Conservation (phyloP, 2,797 vertebrate species). For the Melanotaenia pygmaea region DNA sequence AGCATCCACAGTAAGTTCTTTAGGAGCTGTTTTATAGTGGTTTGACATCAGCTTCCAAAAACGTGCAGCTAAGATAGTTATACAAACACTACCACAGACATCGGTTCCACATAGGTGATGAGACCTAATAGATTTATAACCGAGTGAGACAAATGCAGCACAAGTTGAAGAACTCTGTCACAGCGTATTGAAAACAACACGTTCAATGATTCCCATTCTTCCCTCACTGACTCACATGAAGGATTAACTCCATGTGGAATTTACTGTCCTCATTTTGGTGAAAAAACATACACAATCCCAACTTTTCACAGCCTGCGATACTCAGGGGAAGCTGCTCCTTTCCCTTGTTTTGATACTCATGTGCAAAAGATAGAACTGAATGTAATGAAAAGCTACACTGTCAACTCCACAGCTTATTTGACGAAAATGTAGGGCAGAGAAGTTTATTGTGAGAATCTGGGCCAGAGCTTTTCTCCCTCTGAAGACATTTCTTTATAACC, state of each 20-base stretch:
- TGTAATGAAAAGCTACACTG: constrained; percentile 46
- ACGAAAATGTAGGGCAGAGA: constrained; percentile 63
- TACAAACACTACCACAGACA: constrained; percentile 59
- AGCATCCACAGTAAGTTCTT: constrained; percentile 24
- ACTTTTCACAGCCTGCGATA: constrained; percentile 20
- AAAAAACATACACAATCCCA: constrained; percentile 27
- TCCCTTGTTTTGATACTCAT: constrained; percentile 25
- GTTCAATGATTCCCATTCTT: constrained; percentile 23
- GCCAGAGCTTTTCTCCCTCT: constrained; percentile 44
- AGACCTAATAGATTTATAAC: not conserved
- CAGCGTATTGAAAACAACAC: constrained; percentile 12
- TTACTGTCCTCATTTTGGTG: constrained; percentile 27
- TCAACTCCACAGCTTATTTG: constrained; percentile 43
- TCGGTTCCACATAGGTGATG: not conserved
- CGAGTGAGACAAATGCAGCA: not conserved
- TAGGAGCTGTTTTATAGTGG: constrained; percentile 33
- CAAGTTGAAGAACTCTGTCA: constrained; percentile 12
- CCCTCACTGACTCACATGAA: constrained; percentile 1
- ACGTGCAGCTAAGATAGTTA: constrained; percentile 28
- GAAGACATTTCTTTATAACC: constrained; percentile 57
- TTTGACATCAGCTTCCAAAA: constrained; percentile 42
- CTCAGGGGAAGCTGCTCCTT: constrained; percentile 33
- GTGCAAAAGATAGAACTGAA: constrained; percentile 21
- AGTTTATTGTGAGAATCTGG: constrained; percentile 67
- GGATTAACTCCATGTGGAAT: constrained; percentile 13